Base-by-base conservation (phyloP, 1,140 invertebrate genomes). In the Drosophila murphyi region DNA sequence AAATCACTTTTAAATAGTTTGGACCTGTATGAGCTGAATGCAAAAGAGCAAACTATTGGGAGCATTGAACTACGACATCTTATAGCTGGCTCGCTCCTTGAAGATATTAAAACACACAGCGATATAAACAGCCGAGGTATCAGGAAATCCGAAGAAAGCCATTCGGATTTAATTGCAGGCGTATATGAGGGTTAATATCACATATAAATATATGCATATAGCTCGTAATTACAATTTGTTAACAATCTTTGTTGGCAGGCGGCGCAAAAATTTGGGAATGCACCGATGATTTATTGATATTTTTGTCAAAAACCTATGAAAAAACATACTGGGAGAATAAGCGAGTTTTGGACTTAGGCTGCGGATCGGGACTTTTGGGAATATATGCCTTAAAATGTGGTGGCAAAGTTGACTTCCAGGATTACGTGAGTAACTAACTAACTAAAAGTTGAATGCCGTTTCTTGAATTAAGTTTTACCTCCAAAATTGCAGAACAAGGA, bases 181-280 rank as follows among this genome's bases (percentile, higher is more conserved):
- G 94, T 95, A 83, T 97, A 97, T 93, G 96, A 97, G 95, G 96
- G 95, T 95, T 90, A 52, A 69, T 77, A 7, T 0, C n/a, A 3
- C 2, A 5, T 10, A 8, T 4, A 20, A 28, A 47, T 8, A n/a
- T 57, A 7, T 12, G 6, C 3, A 5, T 6, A 2, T 29, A 50
- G 8, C 3, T 5, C 6, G 0, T 35, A 50, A 4, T 37, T 67
- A 50, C 4, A 45, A 47, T 28, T 29, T 64, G 1, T 20, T 20
- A 32, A 55, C 8, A 3, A 86, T 92, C 28, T 56, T 60, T 59
- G 5, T 31, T 56, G 78, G 69, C 92, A 97, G 97, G 97, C 78
- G 97, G 97, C 10, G 93, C 97, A 29, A 98, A 97, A 94, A 94
- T 97, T 65, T 98, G 97, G 97, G 97, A 98, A 93, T 97, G 97